phyloP scores from a whole-genome alignment of 1,140 invertebrate genomes.

The Oncopodura yosiiana region DNA sequence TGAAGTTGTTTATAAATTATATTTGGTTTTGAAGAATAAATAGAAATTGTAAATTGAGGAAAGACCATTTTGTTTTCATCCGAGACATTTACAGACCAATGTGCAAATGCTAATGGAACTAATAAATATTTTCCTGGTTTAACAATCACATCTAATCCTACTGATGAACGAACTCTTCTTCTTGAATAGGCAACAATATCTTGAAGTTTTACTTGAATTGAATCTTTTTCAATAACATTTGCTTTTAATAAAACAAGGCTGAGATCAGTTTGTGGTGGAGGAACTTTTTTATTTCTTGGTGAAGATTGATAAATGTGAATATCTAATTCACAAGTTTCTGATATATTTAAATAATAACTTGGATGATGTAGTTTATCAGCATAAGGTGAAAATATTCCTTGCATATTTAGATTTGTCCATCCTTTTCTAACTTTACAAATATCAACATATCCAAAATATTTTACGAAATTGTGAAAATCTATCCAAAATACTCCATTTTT shows the following conservation, averaged over 20 bases:
- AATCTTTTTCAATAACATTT: not conserved
- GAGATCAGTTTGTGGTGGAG: not conserved
- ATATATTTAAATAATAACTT: not conserved
- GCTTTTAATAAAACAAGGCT: not conserved
- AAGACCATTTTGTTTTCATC: no score
- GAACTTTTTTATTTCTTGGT: not conserved
- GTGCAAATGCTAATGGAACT: not conserved
- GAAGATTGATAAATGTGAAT: not conserved
- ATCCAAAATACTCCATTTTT: not conserved
- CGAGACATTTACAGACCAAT: no score
- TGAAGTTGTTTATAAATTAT: no score
- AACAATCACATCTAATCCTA: not conserved
- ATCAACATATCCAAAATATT: conserved; percentile 38
- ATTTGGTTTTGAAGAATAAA: no score
- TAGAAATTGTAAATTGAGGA: no score
- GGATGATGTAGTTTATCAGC: not conserved
- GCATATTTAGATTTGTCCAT: not conserved
- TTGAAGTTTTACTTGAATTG: not conserved
- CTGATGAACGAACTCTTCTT: not conserved
- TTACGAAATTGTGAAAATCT: conserved; percentile 67
- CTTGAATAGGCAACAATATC: not conserved
- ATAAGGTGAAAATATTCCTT: not conserved
- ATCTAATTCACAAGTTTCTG: conserved; percentile 2
- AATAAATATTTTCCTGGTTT: not conserved
- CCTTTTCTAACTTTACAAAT: not conserved